Conservation (phyloP, 2,113 vertebrate species). For the Oryctolagus cuniculus region DNA sequence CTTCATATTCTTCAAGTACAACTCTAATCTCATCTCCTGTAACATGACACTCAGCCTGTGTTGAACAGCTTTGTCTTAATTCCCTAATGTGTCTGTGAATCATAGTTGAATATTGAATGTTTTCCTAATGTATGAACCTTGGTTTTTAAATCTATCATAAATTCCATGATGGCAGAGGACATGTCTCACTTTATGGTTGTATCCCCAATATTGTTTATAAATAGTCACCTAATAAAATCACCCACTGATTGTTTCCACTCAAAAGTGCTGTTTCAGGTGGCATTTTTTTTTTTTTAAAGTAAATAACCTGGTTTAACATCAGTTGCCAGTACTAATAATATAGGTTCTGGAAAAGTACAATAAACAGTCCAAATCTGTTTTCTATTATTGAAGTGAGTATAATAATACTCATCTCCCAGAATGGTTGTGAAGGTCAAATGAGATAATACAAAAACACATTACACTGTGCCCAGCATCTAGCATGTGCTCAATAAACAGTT, state of each 20-base stretch:
- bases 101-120: background rate
- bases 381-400: conserved; percentile 41
- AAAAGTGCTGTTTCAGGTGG: background rate
- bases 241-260: background rate
- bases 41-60: background rate
- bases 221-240: conserved; percentile 16
- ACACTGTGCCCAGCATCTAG: conserved; percentile 39
- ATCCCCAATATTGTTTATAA: background rate
- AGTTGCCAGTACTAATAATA: background rate
- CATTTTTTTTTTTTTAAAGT: conserved; percentile 41
- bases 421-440: conserved; percentile 46
- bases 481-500: conserved; percentile 45
- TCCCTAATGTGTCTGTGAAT: background rate
- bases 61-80: background rate
- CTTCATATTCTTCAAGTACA: conserved; percentile 16
- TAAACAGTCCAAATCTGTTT: conserved; percentile 64
- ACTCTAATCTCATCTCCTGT: background rate
- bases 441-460: conserved; percentile 58
- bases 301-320: background rate
- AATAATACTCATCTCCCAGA: background rate
- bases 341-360: conserved; percentile 45
- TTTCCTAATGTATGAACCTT: background rate
- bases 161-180: background rate
- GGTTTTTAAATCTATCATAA: conserved; percentile 28
- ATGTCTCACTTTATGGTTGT: background rate